Evolutionary conservation across 2,113 vertebrate genomes (phyloP).

Genomic region (Callipepla californica): DNA sequence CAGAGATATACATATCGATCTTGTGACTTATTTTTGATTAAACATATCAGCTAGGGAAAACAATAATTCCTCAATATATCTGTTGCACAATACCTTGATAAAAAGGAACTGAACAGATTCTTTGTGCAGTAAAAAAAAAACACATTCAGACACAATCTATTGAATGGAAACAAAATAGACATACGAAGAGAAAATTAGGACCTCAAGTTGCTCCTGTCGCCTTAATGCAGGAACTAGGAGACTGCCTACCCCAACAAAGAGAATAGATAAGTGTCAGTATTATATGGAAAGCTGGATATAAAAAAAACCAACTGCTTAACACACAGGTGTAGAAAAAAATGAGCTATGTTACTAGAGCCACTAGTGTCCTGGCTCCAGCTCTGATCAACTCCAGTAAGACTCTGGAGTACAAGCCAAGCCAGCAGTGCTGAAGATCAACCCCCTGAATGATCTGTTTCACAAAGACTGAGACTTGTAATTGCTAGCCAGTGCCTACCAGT

Average conservation of each 20-base stretch:
- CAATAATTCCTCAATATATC: not conserved
- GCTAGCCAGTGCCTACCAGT: not conserved
- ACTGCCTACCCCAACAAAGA: not conserved
- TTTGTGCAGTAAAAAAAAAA: not conserved
- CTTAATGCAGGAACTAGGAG: not conserved
- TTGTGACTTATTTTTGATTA: not conserved
- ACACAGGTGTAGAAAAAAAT: not conserved
- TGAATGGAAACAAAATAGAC: not conserved
- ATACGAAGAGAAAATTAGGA: not conserved
- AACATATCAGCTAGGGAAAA: not conserved
- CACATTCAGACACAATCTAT: not conserved
- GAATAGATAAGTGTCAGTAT: not conserved
- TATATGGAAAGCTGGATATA: not conserved
- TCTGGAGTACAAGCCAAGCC: not conserved
- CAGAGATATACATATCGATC: not conserved
- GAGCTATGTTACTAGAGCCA: not conserved
- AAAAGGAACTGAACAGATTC: not conserved
- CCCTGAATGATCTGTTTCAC: not conserved
- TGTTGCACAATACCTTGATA: not conserved
- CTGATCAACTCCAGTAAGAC: not conserved
- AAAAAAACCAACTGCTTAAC: not conserved
- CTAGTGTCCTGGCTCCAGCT: not conserved
- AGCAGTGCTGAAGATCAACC: not conserved
- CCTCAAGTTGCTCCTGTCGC: conserved; percentile 4
- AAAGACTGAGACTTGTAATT: not conserved